phyloP scores from a whole-genome alignment of 1,140 invertebrate genomes.

The Asbolus verrucosus region DNA sequence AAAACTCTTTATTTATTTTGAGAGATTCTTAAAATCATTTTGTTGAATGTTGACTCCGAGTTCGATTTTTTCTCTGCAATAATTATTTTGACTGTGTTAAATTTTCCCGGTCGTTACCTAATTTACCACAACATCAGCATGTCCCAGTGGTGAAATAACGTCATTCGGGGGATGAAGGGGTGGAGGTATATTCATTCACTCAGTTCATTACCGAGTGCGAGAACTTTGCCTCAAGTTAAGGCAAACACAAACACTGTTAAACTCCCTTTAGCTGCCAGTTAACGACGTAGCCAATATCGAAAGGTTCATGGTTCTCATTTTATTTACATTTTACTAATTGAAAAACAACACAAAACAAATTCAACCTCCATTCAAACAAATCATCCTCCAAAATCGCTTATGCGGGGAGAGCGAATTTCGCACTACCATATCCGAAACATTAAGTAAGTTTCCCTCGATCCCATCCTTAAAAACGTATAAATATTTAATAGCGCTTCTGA shows the following conservation, averaged over 20 bases:
- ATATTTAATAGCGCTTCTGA: background rate
- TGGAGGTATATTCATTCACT: slow-evolving; percentile 30
- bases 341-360: slow-evolving; percentile 11
- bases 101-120: background rate
- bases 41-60: too few species aligned
- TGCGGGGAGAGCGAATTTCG: too few species aligned
- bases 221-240: slow-evolving; percentile 42
- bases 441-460: too few species aligned
- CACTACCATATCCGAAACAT: too few species aligned
- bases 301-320: slow-evolving; percentile 27
- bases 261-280: slow-evolving; percentile 35
- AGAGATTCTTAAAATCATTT: too few species aligned
- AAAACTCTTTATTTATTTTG: too few species aligned
- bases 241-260: slow-evolving; percentile 47
- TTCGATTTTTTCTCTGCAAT: too few species aligned
- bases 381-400: slow-evolving; percentile 5
- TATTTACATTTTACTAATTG: slow-evolving; percentile 28
- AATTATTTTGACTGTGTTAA: background rate
- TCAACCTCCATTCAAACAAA: slow-evolving; percentile 11
- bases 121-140: background rate
- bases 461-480: background rate
- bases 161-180: slow-evolving; percentile 1
- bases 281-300: slow-evolving; percentile 34
- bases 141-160: background rate
- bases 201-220: slow-evolving; percentile 42